Base-by-base conservation (phyloP, 2,113 vertebrate genomes). In the Naja naja region DNA sequence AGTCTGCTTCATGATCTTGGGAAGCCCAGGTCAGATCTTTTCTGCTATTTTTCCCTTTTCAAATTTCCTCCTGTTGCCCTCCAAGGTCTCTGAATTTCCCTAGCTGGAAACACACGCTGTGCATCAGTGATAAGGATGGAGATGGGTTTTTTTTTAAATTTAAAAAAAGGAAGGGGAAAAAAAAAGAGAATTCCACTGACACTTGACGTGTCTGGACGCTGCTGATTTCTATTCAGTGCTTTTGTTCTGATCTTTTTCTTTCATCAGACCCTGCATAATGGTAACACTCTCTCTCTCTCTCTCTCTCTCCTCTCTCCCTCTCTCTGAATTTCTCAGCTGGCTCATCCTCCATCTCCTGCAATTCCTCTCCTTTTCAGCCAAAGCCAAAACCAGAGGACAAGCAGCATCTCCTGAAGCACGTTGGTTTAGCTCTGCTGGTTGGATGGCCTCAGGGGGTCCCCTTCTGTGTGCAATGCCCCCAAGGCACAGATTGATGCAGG, bases 61-160 rank as follows among this genome's bases (percentile, higher is more conserved):
- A 69, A 34, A 74, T 23, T 47, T 49, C 5, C 47, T 55, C 7
- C 60, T 89, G 30, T 69, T 69, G 30, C 12, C 1, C 12, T n/a
- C 30, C 64, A 69, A 34, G 30, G 34, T n/a, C 30, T 2, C 14
- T 22, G 49, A 34, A 54, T 12, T 69, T 22, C 20, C 91, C 52
- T 43, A 43, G 89, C 45, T 90, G 92, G 89, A 90, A 64, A 87
- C 55, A 9, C 5, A 55, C 1, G 23, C 92, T 90, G 92, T 22
- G 47, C 27, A 43, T 30, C 52, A 90, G 92, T 10, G 92, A 93
- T 93, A 93, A 89, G 92, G 18, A 93, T 4, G 25, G 43, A 93
- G 55, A 22, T 9, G 22, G 3, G 2, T 47, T 56, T 39, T 56
- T 23, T 25, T 30, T 87, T 34, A 11, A 45, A 54, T 56, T 55